Base-by-base conservation (phyloP, 2,113 vertebrate species). In the Campylomormyrus numenius region DNA sequence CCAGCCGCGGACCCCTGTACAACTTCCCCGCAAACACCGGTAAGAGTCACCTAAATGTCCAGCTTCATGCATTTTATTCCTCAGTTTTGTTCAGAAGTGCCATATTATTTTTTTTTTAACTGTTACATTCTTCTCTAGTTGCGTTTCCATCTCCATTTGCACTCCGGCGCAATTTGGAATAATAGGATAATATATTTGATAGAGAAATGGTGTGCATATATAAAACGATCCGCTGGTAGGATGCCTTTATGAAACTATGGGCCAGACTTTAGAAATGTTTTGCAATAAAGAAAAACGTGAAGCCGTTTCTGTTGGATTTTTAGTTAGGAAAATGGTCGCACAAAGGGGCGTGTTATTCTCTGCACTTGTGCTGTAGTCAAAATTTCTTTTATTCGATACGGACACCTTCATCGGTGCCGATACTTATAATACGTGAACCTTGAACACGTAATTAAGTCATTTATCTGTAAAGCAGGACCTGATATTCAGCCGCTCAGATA, bases 311-410 rank as follows among this genome's bases (percentile, higher is more conserved):
- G 21, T 35, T 62, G 91, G 85, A 89, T 90, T 84, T 1, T 7
- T 27, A 66, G 70, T 88, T 87, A 39, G 85, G 50, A 31, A 88
- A 85, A 91, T 58, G 92, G 92, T 92, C 91, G 92, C 92, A 93
- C 74, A 94, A 94, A 94, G 94, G 94, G 93, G 94, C 93, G 94
- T 95, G 93, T 94, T 15, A 92, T 86, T 46, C 35, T 85, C 48
- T n/a, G 31, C 87, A 66, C 83, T 74, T 87, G 70, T 88, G 93
- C 92, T 88, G 93, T 91, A 91, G 70, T 50, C 45, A 90, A 87
- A 91, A 91, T 92, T 89, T 89, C 58, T 92, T 89, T 89, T 87
- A 87, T 5, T 49, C 53, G 56, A 85, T 8, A 77, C 90, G 4
- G 58, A 45, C 70, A 87, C 53, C 50, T 66, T 50, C 19, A 42